Base-by-base conservation (phyloP, 2,113 vertebrate species). In the Columbina picui region DNA sequence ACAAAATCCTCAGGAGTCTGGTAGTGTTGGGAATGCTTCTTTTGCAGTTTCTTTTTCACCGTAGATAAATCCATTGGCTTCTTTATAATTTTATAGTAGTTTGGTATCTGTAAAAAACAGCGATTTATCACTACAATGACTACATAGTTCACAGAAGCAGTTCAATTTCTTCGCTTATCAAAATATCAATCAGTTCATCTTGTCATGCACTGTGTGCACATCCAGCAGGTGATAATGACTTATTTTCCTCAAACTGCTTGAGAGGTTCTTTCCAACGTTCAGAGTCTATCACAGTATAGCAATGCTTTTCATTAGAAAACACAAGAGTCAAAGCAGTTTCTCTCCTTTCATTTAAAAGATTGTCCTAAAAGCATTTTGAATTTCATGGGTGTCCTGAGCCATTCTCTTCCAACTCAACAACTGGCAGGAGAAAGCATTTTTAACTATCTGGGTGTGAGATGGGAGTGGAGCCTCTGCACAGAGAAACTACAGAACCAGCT, bases 71-170 rank as follows among this genome's bases (percentile, higher is more conserved):
- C 99, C 99, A 99, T 99, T 29, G 99, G 99, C 88, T 99, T 98
- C 98, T 99, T 99, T 95, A 99, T 99, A 67, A 99, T 99, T 98
- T 99, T 99, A 96, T 99, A 99, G 97, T 99, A 99, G 98, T 99
- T 99, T 90, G 99, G 99, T 97, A 99, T 99, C 99, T 99, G 94
- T 85, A 92, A 94, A 87, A 79, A 80, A 87, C 23, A 87, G 56
- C 15, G 29, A 50, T 69, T 84, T 67, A 23, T 59, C n/a, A 77
- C 64, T 60, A 63, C 34, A 43, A 29, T 32, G 60, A 60, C 14
- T 38, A 8, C 39, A 64, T 25, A 76, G 49, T 9, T 78, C 82
- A 64, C 52, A 84, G 84, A 23, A 75, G 61, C 13, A 84, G 50
- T 0, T 65, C 49, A 25, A 26, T 83, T 79, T 65, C 75, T 53